Evolutionary conservation across 2,888 invertebrate species (phyloP).

Genomic region (Tigriopus californicus): DNA sequence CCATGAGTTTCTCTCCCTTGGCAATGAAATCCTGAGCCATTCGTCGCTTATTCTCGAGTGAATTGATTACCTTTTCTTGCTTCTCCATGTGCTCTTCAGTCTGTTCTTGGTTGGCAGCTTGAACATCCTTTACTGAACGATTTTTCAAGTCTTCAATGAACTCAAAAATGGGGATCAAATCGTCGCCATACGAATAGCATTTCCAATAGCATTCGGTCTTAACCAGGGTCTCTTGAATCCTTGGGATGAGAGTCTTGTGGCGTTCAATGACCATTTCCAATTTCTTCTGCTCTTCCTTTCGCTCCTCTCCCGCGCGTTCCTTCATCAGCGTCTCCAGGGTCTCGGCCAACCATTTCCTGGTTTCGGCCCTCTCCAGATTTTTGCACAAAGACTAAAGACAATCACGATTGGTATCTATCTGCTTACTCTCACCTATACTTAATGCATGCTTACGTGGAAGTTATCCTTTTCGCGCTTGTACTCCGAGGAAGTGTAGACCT

Average conservation of each 20-base stretch:
- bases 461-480: constrained; percentile 14
- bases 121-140: constrained; percentile 10
- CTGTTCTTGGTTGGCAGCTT: constrained; percentile 9
- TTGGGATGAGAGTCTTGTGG: constrained; percentile 11
- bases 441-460: constrained; percentile 8
- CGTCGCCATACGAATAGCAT: constrained; percentile 20
- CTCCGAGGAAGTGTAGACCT: constrained; percentile 12
- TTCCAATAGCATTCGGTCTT: constrained; percentile 18
- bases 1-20: constrained; percentile 19
- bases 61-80: constrained; percentile 13
- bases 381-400: constrained; percentile 19
- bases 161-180: constrained; percentile 18
- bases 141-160: constrained; percentile 18
- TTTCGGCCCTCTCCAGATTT: constrained; percentile 20
- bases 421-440: not conserved
- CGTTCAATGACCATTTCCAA: constrained; percentile 9
- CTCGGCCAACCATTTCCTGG: constrained; percentile 20
- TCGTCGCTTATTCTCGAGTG: constrained; percentile 4
- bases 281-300: constrained; percentile 4
- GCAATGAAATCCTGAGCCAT: constrained; percentile 18
- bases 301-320: constrained; percentile 18
- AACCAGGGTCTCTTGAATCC: constrained; percentile 13
- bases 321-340: constrained; percentile 20
- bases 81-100: constrained; percentile 14
- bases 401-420: not conserved